Percentiles rank a stretch among this genome's conserved stretches.
These are phyloP conservation scores for Linyphia triangularis DNA, from an alignment of 2,888 invertebrate genomes.

Conservation along the genomic window DNA sequence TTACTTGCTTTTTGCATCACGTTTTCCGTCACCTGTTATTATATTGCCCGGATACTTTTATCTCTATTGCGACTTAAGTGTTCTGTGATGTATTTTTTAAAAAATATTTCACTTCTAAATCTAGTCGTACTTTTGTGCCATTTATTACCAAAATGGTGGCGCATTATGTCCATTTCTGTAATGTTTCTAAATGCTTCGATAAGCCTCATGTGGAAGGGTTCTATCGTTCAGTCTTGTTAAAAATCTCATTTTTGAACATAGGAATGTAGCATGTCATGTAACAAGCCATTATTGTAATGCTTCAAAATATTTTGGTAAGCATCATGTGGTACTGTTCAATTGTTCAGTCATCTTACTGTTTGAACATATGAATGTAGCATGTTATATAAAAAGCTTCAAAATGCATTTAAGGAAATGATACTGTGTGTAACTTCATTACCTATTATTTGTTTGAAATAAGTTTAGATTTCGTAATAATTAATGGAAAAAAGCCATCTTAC, in stretches of 20 bases:
- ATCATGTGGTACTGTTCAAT: slow-evolving; percentile 5
- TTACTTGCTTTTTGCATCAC: not conserved
- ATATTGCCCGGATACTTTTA: slow-evolving; percentile 16
- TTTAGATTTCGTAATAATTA: too few species aligned
- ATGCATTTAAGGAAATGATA: not conserved
- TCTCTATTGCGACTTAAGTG: slow-evolving; percentile 56
- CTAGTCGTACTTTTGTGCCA: slow-evolving; percentile 62
- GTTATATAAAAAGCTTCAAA: not conserved
- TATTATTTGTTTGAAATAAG: slow-evolving; percentile 12
- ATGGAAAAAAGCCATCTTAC: too few species aligned
- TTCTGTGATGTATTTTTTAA: slow-evolving; percentile 71
- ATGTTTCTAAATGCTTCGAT: not conserved
- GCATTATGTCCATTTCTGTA: not conserved
- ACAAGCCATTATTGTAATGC: not conserved
- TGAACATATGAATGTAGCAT: not conserved
- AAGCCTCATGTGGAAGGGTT: not conserved
- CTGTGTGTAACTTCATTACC: not conserved
- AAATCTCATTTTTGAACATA: not conserved
- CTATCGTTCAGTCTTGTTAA: not conserved
- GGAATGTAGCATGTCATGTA: slow-evolving; percentile 13
- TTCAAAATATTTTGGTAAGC: not conserved
- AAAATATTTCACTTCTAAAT: slow-evolving; percentile 42
- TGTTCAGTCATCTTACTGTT: slow-evolving; percentile 3
- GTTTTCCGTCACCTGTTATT: not conserved
- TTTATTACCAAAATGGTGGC: not conserved